Conservation (phyloP, 2,797 vertebrate species). For the Prionace glauca region DNA sequence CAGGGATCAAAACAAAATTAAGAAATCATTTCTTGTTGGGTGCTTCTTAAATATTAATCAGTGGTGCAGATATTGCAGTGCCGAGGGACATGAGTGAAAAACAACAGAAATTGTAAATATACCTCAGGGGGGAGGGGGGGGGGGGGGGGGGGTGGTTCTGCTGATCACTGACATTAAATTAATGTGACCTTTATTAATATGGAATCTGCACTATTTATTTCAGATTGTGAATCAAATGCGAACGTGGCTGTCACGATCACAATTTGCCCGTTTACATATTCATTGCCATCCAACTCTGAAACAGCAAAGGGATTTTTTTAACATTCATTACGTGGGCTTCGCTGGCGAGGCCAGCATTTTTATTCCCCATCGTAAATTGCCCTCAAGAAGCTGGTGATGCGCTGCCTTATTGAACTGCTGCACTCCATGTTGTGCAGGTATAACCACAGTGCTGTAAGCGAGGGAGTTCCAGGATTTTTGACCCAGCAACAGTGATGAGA, state of each 20-base stretch:
- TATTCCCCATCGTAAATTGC: too few species aligned
- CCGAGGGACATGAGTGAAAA: background rate
- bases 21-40: background rate
- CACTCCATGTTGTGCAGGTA: too few species aligned
- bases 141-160: background rate
- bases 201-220: background rate
- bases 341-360: too few species aligned
- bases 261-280: background rate
- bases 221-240: background rate
- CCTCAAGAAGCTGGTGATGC: too few species aligned
- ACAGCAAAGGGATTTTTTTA: background rate
- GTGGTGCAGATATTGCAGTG: background rate
- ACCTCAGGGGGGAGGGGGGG: background rate
- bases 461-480: too few species aligned
- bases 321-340: too few species aligned
- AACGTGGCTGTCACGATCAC: background rate
- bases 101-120: background rate
- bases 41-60: background rate
- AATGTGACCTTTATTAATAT: background rate
- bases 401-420: too few species aligned
- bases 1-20: background rate
- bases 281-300: background rate
- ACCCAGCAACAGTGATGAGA: too few species aligned
- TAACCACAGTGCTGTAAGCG: too few species aligned
- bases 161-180: background rate